Percentiles rank a stretch among this genome's conserved stretches.
Conservation (phyloP, 2,888 invertebrate genomes). For the Cephonodes hylas region DNA sequence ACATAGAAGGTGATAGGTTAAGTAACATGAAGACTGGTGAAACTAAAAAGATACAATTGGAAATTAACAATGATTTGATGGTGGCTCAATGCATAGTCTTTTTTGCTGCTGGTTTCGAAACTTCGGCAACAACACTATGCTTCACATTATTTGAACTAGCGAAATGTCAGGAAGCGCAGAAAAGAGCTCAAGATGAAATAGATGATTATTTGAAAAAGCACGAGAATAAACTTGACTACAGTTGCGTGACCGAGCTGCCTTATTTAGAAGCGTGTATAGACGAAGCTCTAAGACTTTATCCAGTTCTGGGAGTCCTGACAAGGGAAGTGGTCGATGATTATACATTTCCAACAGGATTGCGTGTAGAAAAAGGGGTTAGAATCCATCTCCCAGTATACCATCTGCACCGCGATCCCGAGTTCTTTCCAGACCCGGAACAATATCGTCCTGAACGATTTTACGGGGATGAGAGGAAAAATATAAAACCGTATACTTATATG, state of each 20-base stretch:
- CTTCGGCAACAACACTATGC: constrained; percentile 44
- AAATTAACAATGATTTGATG: constrained; percentile 64
- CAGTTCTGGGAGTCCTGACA: constrained; percentile 48
- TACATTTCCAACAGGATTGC: constrained; percentile 47
- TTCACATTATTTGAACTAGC: constrained; percentile 50
- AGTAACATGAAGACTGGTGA: constrained; percentile 36
- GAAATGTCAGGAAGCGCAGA: constrained; percentile 40
- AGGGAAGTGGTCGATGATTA: constrained; percentile 57
- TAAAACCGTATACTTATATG: constrained; percentile 54
- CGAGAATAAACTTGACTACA: constrained; percentile 40
- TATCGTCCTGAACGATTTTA: constrained; percentile 59
- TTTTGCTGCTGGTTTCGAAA: constrained; percentile 57
- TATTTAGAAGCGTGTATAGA: constrained; percentile 50
- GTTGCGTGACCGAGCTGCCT: constrained; percentile 41
- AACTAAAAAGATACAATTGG: constrained; percentile 35
- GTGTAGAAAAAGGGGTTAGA: constrained; percentile 49
- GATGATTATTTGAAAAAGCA: constrained; percentile 40
- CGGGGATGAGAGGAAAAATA: constrained; percentile 39
- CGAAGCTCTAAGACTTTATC: constrained; percentile 55
- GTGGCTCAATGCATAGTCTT: constrained; percentile 79
- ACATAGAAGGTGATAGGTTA: constrained; percentile 47
- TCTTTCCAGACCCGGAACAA: constrained; percentile 54
- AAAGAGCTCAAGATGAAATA: constrained; percentile 40
- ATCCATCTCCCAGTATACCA: constrained; percentile 58
- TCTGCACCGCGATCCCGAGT: constrained; percentile 49